phyloP scores from a whole-genome alignment of 2,113 vertebrate species.

The Sorex araneus region DNA sequence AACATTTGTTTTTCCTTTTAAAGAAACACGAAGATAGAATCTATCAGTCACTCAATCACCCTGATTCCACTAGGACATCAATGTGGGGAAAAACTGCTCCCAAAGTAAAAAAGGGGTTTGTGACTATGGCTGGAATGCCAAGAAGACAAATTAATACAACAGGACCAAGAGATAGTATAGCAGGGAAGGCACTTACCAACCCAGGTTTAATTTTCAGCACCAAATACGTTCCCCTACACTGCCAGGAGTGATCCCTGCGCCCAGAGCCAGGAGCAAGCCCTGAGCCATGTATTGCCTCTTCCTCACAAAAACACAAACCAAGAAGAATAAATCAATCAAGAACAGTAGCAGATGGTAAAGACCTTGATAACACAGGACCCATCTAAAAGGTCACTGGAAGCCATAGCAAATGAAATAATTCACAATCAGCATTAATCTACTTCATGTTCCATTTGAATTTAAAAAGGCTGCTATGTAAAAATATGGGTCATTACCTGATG shows the following conservation, averaged over 20 bases:
- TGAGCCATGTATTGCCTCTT: too few species aligned
- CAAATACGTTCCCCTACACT: too few species aligned
- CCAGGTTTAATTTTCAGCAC: too few species aligned
- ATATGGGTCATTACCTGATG: neutral
- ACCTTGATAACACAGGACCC: neutral
- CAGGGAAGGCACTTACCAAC: too few species aligned
- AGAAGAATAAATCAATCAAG: neutral
- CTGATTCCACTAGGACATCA: too few species aligned
- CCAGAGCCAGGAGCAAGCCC: too few species aligned
- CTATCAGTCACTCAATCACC: neutral
- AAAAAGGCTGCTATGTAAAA: slow-evolving; percentile 43
- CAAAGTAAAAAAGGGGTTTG: neutral
- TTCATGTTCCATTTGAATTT: neutral
- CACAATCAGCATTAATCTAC: neutral
- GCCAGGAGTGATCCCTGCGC: too few species aligned
- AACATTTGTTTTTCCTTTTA: too few species aligned
- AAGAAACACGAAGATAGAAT: neutral
- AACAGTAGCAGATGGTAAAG: neutral
- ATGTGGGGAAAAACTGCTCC: neutral
- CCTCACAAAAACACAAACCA: too few species aligned
- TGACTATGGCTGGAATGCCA: neutral
- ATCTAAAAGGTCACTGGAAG: neutral
- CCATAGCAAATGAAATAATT: neutral
- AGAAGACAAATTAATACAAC: neutral
- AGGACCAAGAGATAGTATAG: too few species aligned